A percentile compares a stretch with the other conserved stretches of the same genome.
phyloP scores from a whole-genome alignment of 2,888 invertebrate genomes.

The Zeuzera pyrina region DNA sequence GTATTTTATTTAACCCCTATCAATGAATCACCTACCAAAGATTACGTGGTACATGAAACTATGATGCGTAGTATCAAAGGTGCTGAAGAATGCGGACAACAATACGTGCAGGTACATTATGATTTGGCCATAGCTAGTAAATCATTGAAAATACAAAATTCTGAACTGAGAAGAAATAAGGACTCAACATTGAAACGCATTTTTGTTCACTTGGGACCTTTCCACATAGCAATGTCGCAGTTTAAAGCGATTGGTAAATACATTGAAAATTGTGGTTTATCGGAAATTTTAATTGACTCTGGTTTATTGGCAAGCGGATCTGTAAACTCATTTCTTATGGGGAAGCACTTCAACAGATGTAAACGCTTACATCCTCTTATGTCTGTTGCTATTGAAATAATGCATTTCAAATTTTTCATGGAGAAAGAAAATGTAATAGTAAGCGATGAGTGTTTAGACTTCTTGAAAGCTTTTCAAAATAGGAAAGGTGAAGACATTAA shows the following conservation, averaged over 20 bases:
- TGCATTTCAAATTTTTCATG: conserved; percentile 24
- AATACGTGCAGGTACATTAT: conserved; percentile 22
- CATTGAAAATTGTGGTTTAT: conserved; percentile 23
- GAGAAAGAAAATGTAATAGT: conserved; percentile 15
- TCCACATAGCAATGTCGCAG: conserved; percentile 23
- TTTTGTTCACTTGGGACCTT: conserved; percentile 25
- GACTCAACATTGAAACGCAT: conserved; percentile 26
- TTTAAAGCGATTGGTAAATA: conserved; percentile 26
- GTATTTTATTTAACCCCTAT: conserved; percentile 26
- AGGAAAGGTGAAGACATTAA: too few relatives aligned
- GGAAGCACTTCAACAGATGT: conserved; percentile 27
- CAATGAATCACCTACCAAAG: conserved; percentile 26
- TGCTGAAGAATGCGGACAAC: conserved; percentile 18
- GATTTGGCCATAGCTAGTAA: conserved; percentile 24
- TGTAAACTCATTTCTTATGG: conserved; percentile 21
- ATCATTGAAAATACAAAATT: conserved; percentile 18
- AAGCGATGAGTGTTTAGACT: conserved; percentile 3
- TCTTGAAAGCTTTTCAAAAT: too few relatives aligned
- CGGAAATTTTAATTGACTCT: conserved; percentile 17
- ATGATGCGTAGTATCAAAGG: conserved; percentile 19
- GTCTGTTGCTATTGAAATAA: conserved; percentile 18
- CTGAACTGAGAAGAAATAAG: conserved; percentile 18
- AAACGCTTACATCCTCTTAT: conserved; percentile 24
- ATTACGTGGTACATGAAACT: conserved; percentile 22
- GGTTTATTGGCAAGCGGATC: conserved; percentile 20